Evolutionary conservation across 1,140 invertebrate genomes (phyloP).

Genomic region (Bathynomus jamesi): DNA sequence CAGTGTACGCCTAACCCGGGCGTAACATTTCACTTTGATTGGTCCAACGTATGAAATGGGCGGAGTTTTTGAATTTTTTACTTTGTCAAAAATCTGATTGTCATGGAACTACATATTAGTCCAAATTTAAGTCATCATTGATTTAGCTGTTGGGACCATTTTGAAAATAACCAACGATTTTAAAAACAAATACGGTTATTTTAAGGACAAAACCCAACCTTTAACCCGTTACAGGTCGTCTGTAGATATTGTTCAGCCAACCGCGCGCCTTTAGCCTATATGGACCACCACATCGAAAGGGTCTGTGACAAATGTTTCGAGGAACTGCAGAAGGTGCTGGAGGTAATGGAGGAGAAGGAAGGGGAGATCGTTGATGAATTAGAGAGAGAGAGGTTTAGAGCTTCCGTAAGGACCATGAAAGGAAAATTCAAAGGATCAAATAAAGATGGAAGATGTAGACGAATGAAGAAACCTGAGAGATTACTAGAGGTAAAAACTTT

Average conservation of each 20-base stretch:
- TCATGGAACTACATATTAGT: too few species aligned
- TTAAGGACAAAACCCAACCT: too few species aligned
- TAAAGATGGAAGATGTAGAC: constrained; percentile 37
- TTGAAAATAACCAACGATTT: too few species aligned
- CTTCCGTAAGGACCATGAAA: not conserved
- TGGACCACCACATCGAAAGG: constrained; percentile 49
- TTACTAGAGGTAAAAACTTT: constrained; percentile 42
- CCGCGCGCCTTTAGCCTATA: constrained; percentile 58
- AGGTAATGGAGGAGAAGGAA: constrained; percentile 7
- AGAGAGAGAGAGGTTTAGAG: not conserved
- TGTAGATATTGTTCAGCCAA: constrained; percentile 62
- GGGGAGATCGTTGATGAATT: not conserved
- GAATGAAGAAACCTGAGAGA: constrained; percentile 43
- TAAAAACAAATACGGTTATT: too few species aligned
- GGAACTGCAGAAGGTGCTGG: constrained; percentile 45
- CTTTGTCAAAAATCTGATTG: too few species aligned
- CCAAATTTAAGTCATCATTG: too few species aligned
- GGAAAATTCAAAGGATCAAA: not conserved
- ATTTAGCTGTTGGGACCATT: too few species aligned
- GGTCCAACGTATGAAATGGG: too few species aligned
- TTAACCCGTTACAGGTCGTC: constrained; percentile 55
- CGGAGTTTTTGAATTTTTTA: too few species aligned
- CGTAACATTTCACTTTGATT: too few species aligned
- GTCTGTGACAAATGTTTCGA: constrained; percentile 56
- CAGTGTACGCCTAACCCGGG: too few species aligned